Evolutionary conservation across 2,797 vertebrate species (phyloP).

Genomic region (Scolopax rusticola): DNA sequence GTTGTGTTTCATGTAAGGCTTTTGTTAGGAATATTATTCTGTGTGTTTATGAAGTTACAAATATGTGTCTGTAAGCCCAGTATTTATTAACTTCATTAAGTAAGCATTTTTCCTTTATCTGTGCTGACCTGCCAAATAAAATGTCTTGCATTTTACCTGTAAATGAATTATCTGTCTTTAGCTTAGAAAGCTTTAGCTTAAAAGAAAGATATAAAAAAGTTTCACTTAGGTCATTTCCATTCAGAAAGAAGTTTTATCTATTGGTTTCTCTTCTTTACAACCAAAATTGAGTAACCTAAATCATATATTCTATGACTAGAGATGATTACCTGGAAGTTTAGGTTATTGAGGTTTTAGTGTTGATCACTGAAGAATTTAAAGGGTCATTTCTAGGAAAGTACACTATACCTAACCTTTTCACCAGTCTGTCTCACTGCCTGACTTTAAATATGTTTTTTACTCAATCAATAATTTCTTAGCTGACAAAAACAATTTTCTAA

Average conservation of each 20-base stretch:
- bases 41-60: slow-evolving; percentile 59
- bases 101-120: slow-evolving; percentile 53
- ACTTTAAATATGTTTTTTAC: slow-evolving; percentile 70
- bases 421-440: slow-evolving; percentile 4
- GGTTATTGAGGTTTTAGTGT: neutral
- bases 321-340: neutral
- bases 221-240: neutral
- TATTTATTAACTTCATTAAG: slow-evolving; percentile 55
- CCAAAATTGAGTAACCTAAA: neutral
- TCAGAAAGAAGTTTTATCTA: slow-evolving; percentile 26
- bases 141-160: slow-evolving; percentile 43
- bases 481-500: slow-evolving; percentile 73
- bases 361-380: slow-evolving; percentile 17
- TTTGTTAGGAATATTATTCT: slow-evolving; percentile 33
- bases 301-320: neutral
- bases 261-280: neutral
- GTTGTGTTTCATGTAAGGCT: slow-evolving; percentile 31
- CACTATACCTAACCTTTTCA: slow-evolving; percentile 39
- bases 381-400: neutral
- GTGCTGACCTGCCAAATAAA: slow-evolving; percentile 58
- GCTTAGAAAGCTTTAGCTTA: slow-evolving; percentile 36
- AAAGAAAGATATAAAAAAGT: neutral
- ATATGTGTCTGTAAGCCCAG: slow-evolving; percentile 35
- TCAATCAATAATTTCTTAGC: slow-evolving; percentile 70
- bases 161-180: slow-evolving; percentile 56